These are phyloP conservation scores for Epistrophella euchroma DNA, from an alignment of 2,888 invertebrate species.

Conservation along the genomic window DNA sequence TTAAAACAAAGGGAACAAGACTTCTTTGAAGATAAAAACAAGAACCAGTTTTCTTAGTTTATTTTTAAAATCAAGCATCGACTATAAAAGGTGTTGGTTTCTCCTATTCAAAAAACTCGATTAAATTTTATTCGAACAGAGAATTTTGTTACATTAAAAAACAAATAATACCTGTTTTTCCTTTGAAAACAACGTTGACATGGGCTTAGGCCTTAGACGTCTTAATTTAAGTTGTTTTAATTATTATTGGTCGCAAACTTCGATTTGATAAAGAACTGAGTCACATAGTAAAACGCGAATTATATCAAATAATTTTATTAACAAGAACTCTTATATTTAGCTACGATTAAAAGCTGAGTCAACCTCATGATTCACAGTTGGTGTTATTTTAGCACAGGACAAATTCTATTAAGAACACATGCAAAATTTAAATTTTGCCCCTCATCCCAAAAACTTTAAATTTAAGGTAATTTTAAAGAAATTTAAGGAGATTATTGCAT, in stretches of 20 bases:
- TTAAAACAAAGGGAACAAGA: background rate
- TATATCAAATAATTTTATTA: background rate
- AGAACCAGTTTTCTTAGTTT: conserved; percentile 64
- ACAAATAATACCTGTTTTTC: conserved; percentile 48
- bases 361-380: background rate
- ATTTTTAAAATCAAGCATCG: conserved; percentile 31
- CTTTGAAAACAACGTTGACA: background rate
- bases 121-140: conserved; percentile 9
- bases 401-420: background rate
- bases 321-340: background rate
- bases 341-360: background rate
- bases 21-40: conserved; percentile 32
- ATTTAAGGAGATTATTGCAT: no score
- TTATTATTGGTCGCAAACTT: background rate
- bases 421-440: background rate
- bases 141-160: conserved; percentile 46
- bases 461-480: no score
- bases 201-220: conserved; percentile 8
- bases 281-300: background rate
- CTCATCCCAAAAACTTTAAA: no score
- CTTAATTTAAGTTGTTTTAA: background rate
- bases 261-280: conserved; percentile 7
- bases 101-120: conserved; percentile 39
- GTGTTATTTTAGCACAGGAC: background rate
- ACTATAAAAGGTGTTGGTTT: conserved; percentile 45